These are phyloP conservation scores for Panzeria rudis DNA, from an alignment of 2,888 invertebrate species.

Conservation along the genomic window DNA sequence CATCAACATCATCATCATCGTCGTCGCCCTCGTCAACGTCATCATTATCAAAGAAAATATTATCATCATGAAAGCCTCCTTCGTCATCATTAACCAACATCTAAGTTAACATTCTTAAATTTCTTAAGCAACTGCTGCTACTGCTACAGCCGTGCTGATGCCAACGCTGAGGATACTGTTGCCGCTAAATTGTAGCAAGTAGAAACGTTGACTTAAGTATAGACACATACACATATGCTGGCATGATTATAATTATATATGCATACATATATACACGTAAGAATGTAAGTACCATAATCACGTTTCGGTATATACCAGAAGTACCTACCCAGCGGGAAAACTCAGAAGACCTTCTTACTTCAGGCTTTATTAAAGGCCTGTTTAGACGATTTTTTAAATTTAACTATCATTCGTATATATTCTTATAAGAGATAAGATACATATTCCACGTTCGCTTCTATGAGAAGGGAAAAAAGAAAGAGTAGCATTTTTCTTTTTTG, in stretches of 20 bases:
- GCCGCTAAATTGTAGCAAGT: background rate
- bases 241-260: too few species aligned
- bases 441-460: too few species aligned
- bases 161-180: background rate
- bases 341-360: too few species aligned
- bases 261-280: background rate
- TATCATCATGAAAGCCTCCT: too few species aligned
- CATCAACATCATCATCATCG: slow-evolving; percentile 12
- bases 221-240: background rate
- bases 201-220: slow-evolving; percentile 9
- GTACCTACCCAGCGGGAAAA: too few species aligned
- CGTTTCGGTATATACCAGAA: background rate
- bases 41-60: background rate
- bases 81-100: slow-evolving; percentile 32
- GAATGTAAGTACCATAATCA: background rate
- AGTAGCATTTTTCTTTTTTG: too few species aligned
- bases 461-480: too few species aligned
- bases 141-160: background rate
- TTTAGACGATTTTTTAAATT: too few species aligned
- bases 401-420: too few species aligned
- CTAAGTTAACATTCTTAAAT: slow-evolving; percentile 13
- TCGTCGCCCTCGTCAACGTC: slow-evolving; percentile 13
- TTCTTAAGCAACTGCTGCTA: slow-evolving; percentile 11
- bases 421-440: too few species aligned
- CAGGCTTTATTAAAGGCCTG: too few species aligned